A percentile compares a stretch with the other conserved stretches of the same genome.
Evolutionary conservation across 2,797 vertebrate species (phyloP).

Genomic region (Peromyscus aztecus): DNA sequence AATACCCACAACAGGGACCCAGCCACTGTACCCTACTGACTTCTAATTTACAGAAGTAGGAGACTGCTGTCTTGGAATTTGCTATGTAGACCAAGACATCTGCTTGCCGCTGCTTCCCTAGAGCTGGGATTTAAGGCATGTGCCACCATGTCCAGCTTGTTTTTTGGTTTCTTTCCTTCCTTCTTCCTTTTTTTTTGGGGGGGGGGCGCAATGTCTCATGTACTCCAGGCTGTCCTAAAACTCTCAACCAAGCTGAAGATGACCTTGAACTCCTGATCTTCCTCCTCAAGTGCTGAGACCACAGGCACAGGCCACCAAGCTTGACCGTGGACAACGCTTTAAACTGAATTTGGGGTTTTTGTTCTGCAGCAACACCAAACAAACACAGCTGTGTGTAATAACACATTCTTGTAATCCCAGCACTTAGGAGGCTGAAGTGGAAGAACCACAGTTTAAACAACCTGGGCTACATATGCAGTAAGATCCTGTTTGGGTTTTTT

Average conservation of each 20-base stretch:
- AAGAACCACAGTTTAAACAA: not conserved
- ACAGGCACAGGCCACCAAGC: not conserved
- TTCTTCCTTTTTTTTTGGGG: not conserved
- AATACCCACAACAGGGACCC: not conserved
- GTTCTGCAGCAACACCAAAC: not conserved
- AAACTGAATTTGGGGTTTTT: not conserved
- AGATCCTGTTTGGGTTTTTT: not conserved
- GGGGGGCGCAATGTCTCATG: not conserved
- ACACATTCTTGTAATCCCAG: not conserved
- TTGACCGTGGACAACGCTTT: not conserved
- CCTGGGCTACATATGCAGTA: not conserved
- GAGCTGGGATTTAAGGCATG: not conserved
- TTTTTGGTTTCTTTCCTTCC: not conserved
- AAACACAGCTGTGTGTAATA: not conserved
- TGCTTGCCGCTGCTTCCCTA: not conserved
- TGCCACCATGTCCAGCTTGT: not conserved
- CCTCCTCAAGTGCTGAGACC: not conserved
- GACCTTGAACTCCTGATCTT: not conserved
- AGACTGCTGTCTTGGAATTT: not conserved
- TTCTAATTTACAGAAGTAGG: not conserved
- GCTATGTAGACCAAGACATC: not conserved
- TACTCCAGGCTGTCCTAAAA: not conserved
- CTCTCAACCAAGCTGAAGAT: not conserved
- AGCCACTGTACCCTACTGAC: not conserved
- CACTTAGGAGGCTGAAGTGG: not conserved